Evolutionary conservation across 2,113 vertebrate species (phyloP).

Genomic region (Scopus umbretta): DNA sequence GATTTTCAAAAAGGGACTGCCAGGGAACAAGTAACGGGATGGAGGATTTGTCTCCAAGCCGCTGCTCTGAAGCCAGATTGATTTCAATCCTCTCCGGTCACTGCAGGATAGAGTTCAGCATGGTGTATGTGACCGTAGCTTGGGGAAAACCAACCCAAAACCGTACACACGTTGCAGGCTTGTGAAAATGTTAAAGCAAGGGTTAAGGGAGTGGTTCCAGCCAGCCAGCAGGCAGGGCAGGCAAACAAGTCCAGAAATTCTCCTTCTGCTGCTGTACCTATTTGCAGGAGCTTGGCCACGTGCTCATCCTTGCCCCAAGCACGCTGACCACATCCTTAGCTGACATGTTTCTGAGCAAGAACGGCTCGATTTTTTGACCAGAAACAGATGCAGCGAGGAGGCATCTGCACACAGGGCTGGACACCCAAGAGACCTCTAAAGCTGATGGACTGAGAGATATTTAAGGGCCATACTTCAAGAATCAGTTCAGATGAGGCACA

Average conservation of each 20-base stretch:
- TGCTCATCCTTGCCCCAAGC: background rate
- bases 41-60: background rate
- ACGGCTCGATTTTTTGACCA: background rate
- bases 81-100: background rate
- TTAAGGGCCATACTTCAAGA: background rate
- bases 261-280: background rate
- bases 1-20: background rate
- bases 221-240: background rate
- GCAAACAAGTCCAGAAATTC: background rate
- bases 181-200: background rate
- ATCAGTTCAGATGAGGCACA: background rate
- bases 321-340: background rate
- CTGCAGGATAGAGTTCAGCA: background rate
- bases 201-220: background rate
- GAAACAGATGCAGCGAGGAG: background rate
- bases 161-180: fast-evolving
- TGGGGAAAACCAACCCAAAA: background rate
- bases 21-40: background rate
- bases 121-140: fast-evolving
- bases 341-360: background rate
- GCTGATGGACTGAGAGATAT: background rate
- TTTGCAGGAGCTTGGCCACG: background rate
- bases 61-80: background rate
- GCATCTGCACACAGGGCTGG: background rate
- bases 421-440: background rate